Conservation (phyloP, 1,140 invertebrate genomes). For the Papilio aristodemus region DNA sequence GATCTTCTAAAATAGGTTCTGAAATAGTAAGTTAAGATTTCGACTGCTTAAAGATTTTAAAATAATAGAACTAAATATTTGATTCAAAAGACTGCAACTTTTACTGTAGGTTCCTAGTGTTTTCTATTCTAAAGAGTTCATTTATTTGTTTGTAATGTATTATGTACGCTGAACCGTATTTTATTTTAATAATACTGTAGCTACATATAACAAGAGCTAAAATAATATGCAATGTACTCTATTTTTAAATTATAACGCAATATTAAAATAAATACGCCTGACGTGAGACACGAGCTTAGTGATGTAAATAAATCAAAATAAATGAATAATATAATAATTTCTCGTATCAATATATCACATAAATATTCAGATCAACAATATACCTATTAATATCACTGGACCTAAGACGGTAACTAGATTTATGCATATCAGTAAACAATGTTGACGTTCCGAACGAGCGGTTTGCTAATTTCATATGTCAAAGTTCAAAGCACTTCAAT, state of each 20-base stretch:
- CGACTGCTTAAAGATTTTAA: not conserved
- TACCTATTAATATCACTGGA: slow-evolving; percentile 2
- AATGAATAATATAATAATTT: not conserved
- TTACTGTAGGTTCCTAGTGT: too few relatives aligned
- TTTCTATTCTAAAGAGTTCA: not conserved
- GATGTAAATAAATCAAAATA: not conserved
- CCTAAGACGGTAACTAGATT: not conserved
- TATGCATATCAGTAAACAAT: slow-evolving; percentile 21
- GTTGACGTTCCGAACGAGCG: not conserved
- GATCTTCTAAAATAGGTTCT: too few relatives aligned
- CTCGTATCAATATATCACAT: not conserved
- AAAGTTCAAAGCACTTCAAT: not conserved
- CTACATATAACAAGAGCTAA: too few relatives aligned
- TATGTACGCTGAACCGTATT: too few relatives aligned
- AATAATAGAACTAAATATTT: not conserved
- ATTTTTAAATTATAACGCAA: too few relatives aligned
- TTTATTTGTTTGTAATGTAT: too few relatives aligned
- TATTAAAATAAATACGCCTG: too few relatives aligned
- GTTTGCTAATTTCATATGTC: slow-evolving; percentile 5
- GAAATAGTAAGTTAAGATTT: too few relatives aligned
- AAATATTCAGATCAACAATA: slow-evolving; percentile 3
- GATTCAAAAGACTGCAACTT: not conserved
- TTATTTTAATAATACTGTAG: too few relatives aligned
- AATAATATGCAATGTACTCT: too few relatives aligned
- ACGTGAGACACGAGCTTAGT: too few relatives aligned